Evolutionary conservation across 2,797 vertebrate species (phyloP), one percentile per base, ranked within the genome.

Genomic region (Spinus olivaceus): DNA sequence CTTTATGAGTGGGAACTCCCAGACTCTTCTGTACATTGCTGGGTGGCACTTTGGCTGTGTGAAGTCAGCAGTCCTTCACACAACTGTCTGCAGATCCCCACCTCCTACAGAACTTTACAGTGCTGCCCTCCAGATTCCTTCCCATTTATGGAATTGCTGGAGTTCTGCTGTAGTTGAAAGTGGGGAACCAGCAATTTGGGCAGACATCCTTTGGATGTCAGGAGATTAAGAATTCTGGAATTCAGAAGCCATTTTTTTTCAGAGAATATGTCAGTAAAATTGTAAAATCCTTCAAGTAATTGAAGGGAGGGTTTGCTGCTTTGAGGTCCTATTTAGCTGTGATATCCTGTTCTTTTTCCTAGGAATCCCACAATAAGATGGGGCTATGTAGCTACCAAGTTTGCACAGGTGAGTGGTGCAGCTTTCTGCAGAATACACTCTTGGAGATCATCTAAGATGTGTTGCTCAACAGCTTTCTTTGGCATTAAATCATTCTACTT

Each of bases 311-410:
- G 12, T 82, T 84, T 70, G 15, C 39, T 92, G 32, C 54, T 57
- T 63, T 50, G 44, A 61, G 44, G 15, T 61, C 15, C 27, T 81
- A 1, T 24, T 72, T 51, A 49, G 17, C 19, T 87, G 1, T 60
- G 60, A 51, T 59, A 15, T 9, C 11, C 11, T 87, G 8, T 93
- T 88, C 32, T 96, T 49, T 51, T 87, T 95, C 63, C 37, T 95
- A 99, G 99, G 96, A 99, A 98, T 94, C 98, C 98, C 18, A 97
- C 88, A 6, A 98, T 99, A 97, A 98, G 99, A 93, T 99, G 99
- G 99, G 91, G 99, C 86, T 99, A 99, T 35, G 99, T 99, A 76
- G 98, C 98, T 91, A 98, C 98, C 81, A 99, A 99, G 88, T 98
- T 99, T 95, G 97, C 98, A 83, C 99, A 99, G 99, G 99, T 99